A percentile compares a stretch with the other conserved stretches of the same genome.
These are phyloP conservation scores for Operophtera brumata DNA, from an alignment of 2,888 invertebrate species.

Conservation along the genomic window DNA sequence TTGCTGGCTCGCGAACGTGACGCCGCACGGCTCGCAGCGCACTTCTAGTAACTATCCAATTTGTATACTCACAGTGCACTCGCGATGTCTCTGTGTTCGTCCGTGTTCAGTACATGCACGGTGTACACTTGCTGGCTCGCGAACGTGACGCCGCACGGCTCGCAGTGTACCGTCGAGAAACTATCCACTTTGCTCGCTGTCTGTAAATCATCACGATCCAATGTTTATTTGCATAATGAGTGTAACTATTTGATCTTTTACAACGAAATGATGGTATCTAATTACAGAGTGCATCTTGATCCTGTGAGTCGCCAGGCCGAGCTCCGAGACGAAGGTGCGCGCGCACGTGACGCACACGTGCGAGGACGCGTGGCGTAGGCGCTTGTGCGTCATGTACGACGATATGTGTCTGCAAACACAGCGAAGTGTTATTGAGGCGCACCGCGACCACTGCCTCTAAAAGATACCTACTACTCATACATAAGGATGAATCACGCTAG, in stretches of 20 bases:
- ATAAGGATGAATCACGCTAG: no score
- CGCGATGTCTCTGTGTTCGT: slow-evolving; percentile 27
- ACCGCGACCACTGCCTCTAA: no score
- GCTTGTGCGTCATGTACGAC: slow-evolving; percentile 21
- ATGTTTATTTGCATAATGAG: neutral
- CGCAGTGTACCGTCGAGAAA: slow-evolving; percentile 9
- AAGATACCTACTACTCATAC: no score
- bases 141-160: slow-evolving; percentile 27
- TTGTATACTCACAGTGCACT: slow-evolving; percentile 21
- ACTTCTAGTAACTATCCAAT: no score
- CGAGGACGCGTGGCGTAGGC: slow-evolving; percentile 14
- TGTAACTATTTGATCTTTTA: no score
- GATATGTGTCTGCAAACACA: slow-evolving; percentile 16
- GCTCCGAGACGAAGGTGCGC: slow-evolving; percentile 18
- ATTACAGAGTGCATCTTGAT: slow-evolving; percentile 28
- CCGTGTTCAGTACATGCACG: slow-evolving; percentile 28
- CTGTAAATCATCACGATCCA: slow-evolving; percentile 29
- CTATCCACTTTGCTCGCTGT: neutral
- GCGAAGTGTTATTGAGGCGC: no score
- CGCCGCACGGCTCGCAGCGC: slow-evolving; percentile 22
- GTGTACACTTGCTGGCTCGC: slow-evolving; percentile 25
- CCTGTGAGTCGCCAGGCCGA: slow-evolving; percentile 15
- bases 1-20: slow-evolving; percentile 25
- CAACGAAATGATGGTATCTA: no score
- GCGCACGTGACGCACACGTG: slow-evolving; percentile 23